Conservation (phyloP, 2,888 invertebrate species). For the Agriopis leucophaearia region DNA sequence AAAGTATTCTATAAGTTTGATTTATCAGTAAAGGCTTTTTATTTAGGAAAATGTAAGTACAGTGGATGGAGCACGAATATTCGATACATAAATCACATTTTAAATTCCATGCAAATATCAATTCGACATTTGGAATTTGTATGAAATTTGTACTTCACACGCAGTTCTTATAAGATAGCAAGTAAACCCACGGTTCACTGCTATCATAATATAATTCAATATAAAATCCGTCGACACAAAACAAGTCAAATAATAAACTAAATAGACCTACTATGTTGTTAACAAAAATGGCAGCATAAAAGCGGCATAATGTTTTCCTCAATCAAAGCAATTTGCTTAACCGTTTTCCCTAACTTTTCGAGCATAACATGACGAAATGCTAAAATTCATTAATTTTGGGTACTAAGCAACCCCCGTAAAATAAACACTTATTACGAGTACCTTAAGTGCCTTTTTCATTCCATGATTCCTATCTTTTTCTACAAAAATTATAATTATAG, state of each 20-base stretch:
- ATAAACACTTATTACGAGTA: constrained; percentile 50
- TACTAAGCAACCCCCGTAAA: constrained; percentile 44
- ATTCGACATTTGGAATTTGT: no score
- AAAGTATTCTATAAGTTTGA: no score
- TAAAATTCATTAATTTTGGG: constrained; percentile 37
- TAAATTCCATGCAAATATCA: no score
- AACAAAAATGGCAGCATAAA: constrained; percentile 8
- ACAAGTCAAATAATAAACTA: background rate
- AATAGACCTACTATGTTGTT: background rate
- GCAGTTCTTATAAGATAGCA: no score
- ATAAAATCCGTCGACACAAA: background rate
- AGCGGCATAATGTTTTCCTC: constrained; percentile 25
- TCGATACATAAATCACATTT: no score
- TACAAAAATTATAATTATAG: background rate
- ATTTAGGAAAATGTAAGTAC: no score
- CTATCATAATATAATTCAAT: no score
- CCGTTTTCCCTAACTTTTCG: constrained; percentile 26
- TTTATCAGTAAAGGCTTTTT: no score
- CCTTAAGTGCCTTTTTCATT: constrained; percentile 9
- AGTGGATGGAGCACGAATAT: no score
- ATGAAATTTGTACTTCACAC: background rate
- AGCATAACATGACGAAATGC: constrained; percentile 26
- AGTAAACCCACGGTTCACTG: no score
- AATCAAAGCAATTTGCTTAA: constrained; percentile 28
- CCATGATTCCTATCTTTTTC: constrained; percentile 1